A percentile compares a stretch with the other conserved stretches of the same genome.
phyloP scores from a whole-genome alignment of 1,140 invertebrate genomes.

The Sipha flava region DNA sequence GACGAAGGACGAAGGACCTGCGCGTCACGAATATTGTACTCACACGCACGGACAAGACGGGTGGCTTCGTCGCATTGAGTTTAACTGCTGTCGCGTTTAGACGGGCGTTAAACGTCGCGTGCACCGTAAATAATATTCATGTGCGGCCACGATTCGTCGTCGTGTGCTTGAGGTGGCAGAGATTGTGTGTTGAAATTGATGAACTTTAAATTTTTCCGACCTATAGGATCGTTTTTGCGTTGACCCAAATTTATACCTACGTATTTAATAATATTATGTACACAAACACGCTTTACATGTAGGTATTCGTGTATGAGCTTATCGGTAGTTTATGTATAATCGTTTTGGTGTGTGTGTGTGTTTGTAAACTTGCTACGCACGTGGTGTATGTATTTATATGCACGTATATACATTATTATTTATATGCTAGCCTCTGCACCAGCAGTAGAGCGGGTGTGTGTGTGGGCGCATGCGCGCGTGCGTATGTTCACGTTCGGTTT shows the following conservation, averaged over 20 bases:
- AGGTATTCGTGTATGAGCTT: too few species aligned
- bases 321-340: not conserved
- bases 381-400: not conserved
- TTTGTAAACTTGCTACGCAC: not conserved
- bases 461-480: not conserved
- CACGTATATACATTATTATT: too few species aligned
- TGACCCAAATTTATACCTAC: conserved; percentile 6
- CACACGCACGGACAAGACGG: not conserved
- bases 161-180: not conserved
- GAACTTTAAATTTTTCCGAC: conserved; percentile 5
- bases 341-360: not conserved
- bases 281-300: not conserved
- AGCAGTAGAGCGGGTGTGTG: too few species aligned
- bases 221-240: not conserved
- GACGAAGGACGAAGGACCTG: not conserved
- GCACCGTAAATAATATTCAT: not conserved
- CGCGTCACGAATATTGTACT: not conserved
- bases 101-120: not conserved
- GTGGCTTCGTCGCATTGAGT: not conserved
- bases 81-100: too few species aligned
- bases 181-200: conserved; percentile 3
- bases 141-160: not conserved
- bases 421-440: too few species aligned
- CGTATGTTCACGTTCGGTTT: conserved; percentile 6
- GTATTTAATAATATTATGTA: not conserved